Evolutionary conservation across 1,140 invertebrate genomes (phyloP).

Genomic region (Drosophila seguyi): DNA sequence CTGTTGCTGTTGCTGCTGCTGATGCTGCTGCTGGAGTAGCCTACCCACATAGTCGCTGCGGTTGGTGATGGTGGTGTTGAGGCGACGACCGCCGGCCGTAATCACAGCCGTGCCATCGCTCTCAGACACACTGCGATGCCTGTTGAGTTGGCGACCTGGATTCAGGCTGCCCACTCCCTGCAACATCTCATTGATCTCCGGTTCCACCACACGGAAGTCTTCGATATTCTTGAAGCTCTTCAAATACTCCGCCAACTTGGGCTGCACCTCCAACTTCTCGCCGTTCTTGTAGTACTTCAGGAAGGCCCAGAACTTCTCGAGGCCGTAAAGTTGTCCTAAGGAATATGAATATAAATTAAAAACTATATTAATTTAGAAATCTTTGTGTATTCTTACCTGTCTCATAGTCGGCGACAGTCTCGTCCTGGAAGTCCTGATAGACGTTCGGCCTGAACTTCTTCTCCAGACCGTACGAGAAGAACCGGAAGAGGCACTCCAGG

Average conservation of each 20-base stretch:
- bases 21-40: slow-evolving; percentile 73
- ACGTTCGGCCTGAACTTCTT: slow-evolving; percentile 96
- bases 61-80: slow-evolving; percentile 83
- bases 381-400: slow-evolving; percentile 88
- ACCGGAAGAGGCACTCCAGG: slow-evolving; percentile 98
- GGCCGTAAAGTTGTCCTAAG: slow-evolving; percentile 97
- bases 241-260: slow-evolving; percentile 92
- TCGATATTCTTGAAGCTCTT: slow-evolving; percentile 97
- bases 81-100: slow-evolving; percentile 66
- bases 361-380: not conserved
- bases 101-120: slow-evolving; percentile 85
- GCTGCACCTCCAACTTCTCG: slow-evolving; percentile 91
- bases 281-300: slow-evolving; percentile 96
- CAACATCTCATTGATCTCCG: slow-evolving; percentile 87
- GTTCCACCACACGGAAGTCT: slow-evolving; percentile 95
- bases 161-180: slow-evolving; percentile 85
- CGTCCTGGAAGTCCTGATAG: slow-evolving; percentile 97
- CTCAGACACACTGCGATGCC: slow-evolving; percentile 88
- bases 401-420: slow-evolving; percentile 96
- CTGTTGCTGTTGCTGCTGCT: slow-evolving; percentile 74
- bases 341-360: not conserved
- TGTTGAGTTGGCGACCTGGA: slow-evolving; percentile 85
- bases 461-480: slow-evolving; percentile 99
- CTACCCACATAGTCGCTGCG: slow-evolving; percentile 83
- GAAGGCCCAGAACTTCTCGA: slow-evolving; percentile 99